These are phyloP conservation scores for Balearica regulorum DNA, from an alignment of 2,797 vertebrate genomes.

Conservation along the genomic window DNA sequence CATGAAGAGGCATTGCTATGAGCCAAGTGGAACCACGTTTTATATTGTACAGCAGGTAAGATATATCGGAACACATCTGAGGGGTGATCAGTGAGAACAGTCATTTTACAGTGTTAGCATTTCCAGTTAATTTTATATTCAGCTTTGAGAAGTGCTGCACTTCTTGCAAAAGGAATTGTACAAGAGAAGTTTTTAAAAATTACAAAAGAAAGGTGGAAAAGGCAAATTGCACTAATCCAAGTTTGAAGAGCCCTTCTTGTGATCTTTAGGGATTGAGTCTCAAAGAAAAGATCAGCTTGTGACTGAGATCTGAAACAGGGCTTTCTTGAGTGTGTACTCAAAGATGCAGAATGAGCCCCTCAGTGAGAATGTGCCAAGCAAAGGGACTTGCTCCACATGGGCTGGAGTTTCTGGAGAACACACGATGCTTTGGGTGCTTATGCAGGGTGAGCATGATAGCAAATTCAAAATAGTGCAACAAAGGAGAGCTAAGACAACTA, in stretches of 20 bases:
- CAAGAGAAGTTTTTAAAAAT: conserved; percentile 31
- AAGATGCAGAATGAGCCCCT: not conserved
- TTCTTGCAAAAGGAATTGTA: conserved; percentile 41
- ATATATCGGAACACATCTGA: not conserved
- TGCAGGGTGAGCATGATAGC: not conserved
- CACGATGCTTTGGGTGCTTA: not conserved
- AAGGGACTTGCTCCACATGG: not conserved
- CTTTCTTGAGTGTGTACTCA: not conserved
- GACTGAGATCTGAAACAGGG: not conserved
- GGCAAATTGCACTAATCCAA: conserved; percentile 45
- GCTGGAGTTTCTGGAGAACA: not conserved
- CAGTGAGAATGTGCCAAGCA: not conserved
- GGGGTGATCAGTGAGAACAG: conserved; percentile 17
- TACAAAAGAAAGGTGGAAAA: conserved; percentile 40
- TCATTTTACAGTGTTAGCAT: conserved; percentile 22
- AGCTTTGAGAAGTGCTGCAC: conserved; percentile 39
- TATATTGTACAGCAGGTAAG: not conserved
- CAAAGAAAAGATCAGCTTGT: conserved; percentile 9
- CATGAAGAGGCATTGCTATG: not conserved
- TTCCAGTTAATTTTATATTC: conserved; percentile 53
- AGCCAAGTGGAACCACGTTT: conserved; percentile 30
- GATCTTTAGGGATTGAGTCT: conserved; percentile 35
- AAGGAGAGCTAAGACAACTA: not conserved
- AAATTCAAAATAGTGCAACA: not conserved
- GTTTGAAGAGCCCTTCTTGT: conserved; percentile 49